These are phyloP conservation scores for Trissoscelio sp. DNA, from an alignment of 2,888 invertebrate species.

Conservation along the genomic window DNA sequence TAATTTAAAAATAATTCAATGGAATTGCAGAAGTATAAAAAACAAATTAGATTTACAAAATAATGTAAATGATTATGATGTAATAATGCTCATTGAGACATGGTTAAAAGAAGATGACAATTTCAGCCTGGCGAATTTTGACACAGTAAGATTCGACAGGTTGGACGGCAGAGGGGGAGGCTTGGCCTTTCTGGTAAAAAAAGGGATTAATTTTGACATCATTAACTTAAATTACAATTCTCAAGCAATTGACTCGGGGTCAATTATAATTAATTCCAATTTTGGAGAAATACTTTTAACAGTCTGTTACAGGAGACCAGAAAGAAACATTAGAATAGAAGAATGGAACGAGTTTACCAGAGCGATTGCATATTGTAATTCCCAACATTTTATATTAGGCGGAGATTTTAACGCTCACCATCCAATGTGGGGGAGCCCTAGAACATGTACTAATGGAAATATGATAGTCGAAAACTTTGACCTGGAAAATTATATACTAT, in stretches of 20 bases:
- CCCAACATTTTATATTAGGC: neutral
- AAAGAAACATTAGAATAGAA: neutral
- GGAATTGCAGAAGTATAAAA: constrained; percentile 17
- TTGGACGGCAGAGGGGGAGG: constrained; percentile 3
- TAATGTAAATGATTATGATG: constrained; percentile 3
- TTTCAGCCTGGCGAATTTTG: neutral
- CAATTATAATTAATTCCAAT: neutral
- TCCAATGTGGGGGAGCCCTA: constrained; percentile 10
- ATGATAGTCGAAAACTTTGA: constrained; percentile 26
- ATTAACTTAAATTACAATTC: neutral
- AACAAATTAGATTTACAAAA: constrained; percentile 1
- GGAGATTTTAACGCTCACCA: constrained; percentile 42
- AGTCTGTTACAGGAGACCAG: constrained; percentile 15
- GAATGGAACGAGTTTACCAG: constrained; percentile 12
- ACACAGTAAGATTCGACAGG: constrained; percentile 23
- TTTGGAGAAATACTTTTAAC: constrained; percentile 25
- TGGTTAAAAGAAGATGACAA: constrained; percentile 14
- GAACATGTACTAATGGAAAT: constrained; percentile 4
- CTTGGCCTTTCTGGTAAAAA: neutral
- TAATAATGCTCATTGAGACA: constrained; percentile 20
- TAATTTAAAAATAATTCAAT: neutral
- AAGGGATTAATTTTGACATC: constrained; percentile 2
- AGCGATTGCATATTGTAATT: neutral
- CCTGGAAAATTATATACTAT: constrained; percentile 13
- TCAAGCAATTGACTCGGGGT: neutral